Conservation (phyloP, 2,888 invertebrate genomes). For the Neoscelio sp. region DNA sequence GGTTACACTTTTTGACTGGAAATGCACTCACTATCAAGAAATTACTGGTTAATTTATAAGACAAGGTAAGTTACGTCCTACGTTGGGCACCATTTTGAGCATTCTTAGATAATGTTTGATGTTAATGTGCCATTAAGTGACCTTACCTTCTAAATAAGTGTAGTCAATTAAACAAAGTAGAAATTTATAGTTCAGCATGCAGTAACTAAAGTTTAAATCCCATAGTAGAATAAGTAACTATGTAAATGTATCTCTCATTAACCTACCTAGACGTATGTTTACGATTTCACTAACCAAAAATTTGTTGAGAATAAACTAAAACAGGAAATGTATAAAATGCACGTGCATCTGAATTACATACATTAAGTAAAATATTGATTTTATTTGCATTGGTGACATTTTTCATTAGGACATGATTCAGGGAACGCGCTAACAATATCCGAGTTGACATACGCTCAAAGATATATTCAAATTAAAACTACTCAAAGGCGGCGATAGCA, state of each 20-base stretch:
- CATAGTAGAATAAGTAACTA: conserved; percentile 6
- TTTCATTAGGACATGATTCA: conserved; percentile 16
- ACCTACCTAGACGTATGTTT: conserved; percentile 49
- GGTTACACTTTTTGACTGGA: background rate
- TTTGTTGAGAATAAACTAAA: conserved; percentile 49
- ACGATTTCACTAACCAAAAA: conserved; percentile 47
- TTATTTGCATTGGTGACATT: conserved; percentile 1
- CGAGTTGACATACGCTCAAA: conserved; percentile 9
- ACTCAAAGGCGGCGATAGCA: conserved; percentile 9
- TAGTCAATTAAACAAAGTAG: conserved; percentile 44
- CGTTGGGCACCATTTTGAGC: no score
- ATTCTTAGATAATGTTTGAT: no score
- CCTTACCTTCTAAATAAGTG: no score
- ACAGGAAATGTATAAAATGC: conserved; percentile 34
- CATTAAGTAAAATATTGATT: conserved; percentile 13
- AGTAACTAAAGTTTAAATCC: no score
- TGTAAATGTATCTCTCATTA: conserved; percentile 46
- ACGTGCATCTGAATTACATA: background rate
- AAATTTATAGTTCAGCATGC: conserved; percentile 19
- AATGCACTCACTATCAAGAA: no score
- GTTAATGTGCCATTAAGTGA: no score
- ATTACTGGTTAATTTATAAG: no score
- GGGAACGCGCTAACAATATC: conserved; percentile 17
- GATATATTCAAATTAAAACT: conserved; percentile 37
- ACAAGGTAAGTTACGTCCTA: no score